Conservation (phyloP, 2,797 vertebrate species). For the Macropus fuliginosus region DNA sequence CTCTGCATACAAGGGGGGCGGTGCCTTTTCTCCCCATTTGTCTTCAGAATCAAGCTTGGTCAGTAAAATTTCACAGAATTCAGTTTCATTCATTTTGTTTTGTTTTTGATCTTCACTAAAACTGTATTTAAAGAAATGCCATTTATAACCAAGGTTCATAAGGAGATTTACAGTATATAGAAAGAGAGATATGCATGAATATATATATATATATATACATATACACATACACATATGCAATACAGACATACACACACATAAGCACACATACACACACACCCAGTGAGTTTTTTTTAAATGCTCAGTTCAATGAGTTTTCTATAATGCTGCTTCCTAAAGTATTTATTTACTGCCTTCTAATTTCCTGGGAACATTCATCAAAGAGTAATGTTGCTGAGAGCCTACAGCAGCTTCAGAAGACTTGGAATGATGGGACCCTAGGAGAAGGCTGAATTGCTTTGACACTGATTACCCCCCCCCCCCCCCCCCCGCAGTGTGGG, state of each 20-base stretch:
- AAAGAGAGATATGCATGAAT: no score
- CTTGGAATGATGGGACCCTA: constrained; percentile 67
- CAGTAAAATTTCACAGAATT: neutral
- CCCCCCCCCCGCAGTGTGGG: constrained; percentile 66
- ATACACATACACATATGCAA: no score
- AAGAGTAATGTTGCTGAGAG: constrained; percentile 67
- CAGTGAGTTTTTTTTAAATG: neutral
- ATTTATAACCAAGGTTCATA: neutral
- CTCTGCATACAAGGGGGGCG: neutral
- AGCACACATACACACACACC: no score
- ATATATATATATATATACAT: no score
- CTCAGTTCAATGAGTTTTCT: constrained; percentile 1
- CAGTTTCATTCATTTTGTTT: neutral
- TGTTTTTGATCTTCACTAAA: neutral
- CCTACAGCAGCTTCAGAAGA: constrained; percentile 65
- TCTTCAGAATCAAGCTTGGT: neutral
- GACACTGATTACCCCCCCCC: constrained; percentile 53
- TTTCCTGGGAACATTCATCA: constrained; percentile 77
- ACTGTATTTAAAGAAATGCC: constrained; percentile 15
- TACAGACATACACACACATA: no score
- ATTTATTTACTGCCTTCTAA: constrained; percentile 68
- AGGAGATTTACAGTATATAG: constrained; percentile 54
- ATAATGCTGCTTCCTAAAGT: constrained; percentile 61
- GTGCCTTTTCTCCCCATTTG: neutral
- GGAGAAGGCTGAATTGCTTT: constrained; percentile 75